Evolutionary conservation across 64 coral and sea anemone genomes (phyloP), one percentile per base, ranked within the genome.

Genomic region (Stichodactyla helianthus): DNA sequence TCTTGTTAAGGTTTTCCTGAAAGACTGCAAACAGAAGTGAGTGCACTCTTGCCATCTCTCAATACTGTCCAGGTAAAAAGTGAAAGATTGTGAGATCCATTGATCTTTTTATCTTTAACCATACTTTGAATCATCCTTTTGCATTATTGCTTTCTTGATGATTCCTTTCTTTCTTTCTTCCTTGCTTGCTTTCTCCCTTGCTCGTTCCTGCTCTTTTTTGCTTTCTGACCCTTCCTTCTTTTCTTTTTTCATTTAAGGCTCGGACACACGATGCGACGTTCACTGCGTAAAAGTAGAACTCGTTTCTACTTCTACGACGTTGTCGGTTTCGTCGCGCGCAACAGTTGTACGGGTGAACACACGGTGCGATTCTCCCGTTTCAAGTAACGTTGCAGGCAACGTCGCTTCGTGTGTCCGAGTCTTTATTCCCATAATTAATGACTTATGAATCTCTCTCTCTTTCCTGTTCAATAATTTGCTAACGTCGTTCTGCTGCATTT

Each of bases 11-110:
- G 93, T 13, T 91, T 95, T 35, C 87, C 93, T 7, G 93, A 95
- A 61, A 86, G 89, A 35, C 87, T 95, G 7, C 93, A 95, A 54
- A 78, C 84, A 5, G 93, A 95, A 86, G 87, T 95, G 19, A 88
- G 84, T 57, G 56, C 87, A 77, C 50, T 95, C 19, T 56, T 92
- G 74, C 93, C 93, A 10, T 44, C 67, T 9, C 85, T 52, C 11
- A 83, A 86, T 10, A 90, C 83, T 83, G 93, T 92, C 2, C 88
- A 88, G 87, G 90, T 95, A 79, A 59, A 87, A 5, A 22, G 14
- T 5, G 13, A 5, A 17, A 62, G 14, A 22, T 74, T 35, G 1
- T 31, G 12, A 44, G 4, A 44, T 1, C 35, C 35, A 44, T 44
- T 44, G 35, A 44, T 44, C 35, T 3, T 44, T 44, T 44, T 44